Base-by-base conservation (phyloP, 2,113 vertebrate genomes). In the Hippoglossus stenolepis region DNA sequence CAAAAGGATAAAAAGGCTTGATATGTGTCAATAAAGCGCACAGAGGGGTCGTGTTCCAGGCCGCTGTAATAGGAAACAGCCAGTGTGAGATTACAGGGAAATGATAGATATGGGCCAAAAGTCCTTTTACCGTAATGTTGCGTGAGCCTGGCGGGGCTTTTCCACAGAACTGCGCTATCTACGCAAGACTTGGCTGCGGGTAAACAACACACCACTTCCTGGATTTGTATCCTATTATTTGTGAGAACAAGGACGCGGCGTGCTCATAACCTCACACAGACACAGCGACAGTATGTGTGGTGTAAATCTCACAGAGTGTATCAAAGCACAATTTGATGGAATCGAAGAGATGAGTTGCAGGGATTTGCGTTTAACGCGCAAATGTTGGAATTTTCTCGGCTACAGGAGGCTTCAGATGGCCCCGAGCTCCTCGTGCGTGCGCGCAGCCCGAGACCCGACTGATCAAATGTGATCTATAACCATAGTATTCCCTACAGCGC, bases 41-140 rank as follows among this genome's bases (percentile, higher is more conserved):
- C 76, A 62, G 68, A 82, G 67, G 84, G 79, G 76, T 31, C 31
- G 31, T 31, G 6, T 31, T 31, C 71, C 83, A 83, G 65, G 81
- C 67, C 73, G 77, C 77, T 67, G 61, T 87, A 80, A 90, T 87
- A 63, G 71, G 87, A 87, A 88, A 66, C 88, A 87, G 80, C 8
- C 61, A 78, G 73, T n/a, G 60, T 73, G 87, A 87, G 87, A 88
- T 90, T 87, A 87, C 75, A 92, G 80, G 80, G 85, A 87, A 83
- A n/a, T 54, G 47, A 73, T 18, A 85, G 61, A 74, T 73, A 64
- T 38, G 43, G 54, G 77, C 79, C 88, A 89, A 83, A 82, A 87
- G 83, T 85, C 67, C 57, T 90, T 51, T 91, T 84, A 87, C 81
- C 60, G 87, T 85, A 66, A 86, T 65, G 12, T 79, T 84, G 82